Conservation (phyloP, 1,140 invertebrate genomes). For the Lepidotrigona ventralis region DNA sequence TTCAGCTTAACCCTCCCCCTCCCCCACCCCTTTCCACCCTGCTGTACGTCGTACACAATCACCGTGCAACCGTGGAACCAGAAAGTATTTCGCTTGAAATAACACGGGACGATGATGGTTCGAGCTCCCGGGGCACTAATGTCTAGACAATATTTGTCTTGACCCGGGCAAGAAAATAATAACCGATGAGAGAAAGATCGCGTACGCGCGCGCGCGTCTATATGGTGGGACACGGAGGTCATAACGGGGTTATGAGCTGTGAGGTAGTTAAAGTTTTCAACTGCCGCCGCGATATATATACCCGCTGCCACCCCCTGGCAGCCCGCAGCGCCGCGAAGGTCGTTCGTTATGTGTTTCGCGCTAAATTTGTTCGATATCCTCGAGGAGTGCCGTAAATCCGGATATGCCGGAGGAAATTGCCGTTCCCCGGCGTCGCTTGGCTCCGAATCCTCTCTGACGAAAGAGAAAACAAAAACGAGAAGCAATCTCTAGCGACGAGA, state of each 20-base stretch:
- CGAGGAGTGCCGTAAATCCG: slow-evolving; percentile 62
- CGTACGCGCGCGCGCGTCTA: neutral
- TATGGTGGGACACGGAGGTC: slow-evolving; percentile 57
- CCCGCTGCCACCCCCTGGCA: neutral
- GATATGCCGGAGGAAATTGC: slow-evolving; percentile 66
- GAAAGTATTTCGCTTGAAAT: slow-evolving; percentile 60
- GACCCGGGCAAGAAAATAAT: slow-evolving; percentile 72
- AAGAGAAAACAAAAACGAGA: slow-evolving; percentile 31
- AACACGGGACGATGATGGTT: slow-evolving; percentile 50
- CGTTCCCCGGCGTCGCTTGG: slow-evolving; percentile 53
- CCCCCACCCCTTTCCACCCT: neutral
- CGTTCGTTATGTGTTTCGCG: slow-evolving; percentile 73
- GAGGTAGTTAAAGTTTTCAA: slow-evolving; percentile 76
- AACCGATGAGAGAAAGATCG: slow-evolving; percentile 63
- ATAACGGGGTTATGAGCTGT: slow-evolving; percentile 76
- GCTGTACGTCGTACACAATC: neutral
- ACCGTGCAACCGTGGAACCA: slow-evolving; percentile 20
- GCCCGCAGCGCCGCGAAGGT: slow-evolving; percentile 38
- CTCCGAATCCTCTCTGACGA: slow-evolving; percentile 29
- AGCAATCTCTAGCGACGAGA: slow-evolving; percentile 36
- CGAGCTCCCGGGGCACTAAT: slow-evolving; percentile 47
- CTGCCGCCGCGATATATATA: slow-evolving; percentile 53
- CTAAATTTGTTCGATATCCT: slow-evolving; percentile 73
- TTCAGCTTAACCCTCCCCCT: slow-evolving; percentile 48
- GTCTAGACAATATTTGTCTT: slow-evolving; percentile 74